These are phyloP conservation scores for Popillia japonica DNA, from an alignment of 1,140 invertebrate species.

Conservation along the genomic window DNA sequence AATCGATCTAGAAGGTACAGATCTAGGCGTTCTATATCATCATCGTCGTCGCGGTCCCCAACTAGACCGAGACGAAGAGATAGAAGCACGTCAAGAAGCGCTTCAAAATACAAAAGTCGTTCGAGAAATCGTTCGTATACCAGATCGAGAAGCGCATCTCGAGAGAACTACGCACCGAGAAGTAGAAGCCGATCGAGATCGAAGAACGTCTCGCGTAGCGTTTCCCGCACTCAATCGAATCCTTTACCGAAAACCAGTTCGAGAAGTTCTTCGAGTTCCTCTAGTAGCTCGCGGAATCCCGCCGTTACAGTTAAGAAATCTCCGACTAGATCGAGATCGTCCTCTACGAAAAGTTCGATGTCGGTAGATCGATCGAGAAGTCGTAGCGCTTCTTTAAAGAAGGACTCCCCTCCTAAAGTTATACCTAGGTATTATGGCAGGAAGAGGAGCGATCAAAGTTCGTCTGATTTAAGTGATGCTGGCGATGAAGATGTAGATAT, in stretches of 20 bases:
- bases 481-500: conserved; percentile 52
- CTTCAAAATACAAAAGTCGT: conserved; percentile 54
- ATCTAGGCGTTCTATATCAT: conserved; percentile 37
- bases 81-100: conserved; percentile 47
- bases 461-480: conserved; percentile 54
- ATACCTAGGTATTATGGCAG: conserved; percentile 72
- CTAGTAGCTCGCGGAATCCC: conserved; percentile 57
- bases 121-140: conserved; percentile 59
- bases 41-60: background rate
- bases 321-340: conserved; percentile 43
- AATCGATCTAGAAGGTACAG: conserved; percentile 40
- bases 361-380: conserved; percentile 58
- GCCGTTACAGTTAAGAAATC: conserved; percentile 56
- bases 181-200: conserved; percentile 61
- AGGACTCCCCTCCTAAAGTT: conserved; percentile 56
- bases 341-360: conserved; percentile 1
- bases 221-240: conserved; percentile 38
- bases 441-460: conserved; percentile 66
- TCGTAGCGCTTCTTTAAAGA: conserved; percentile 43
- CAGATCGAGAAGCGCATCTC: conserved; percentile 59
- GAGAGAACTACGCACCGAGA: conserved; percentile 43
- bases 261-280: conserved; percentile 61
- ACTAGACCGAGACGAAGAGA: background rate
- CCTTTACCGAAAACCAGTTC: conserved; percentile 55
- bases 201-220: conserved; percentile 50